Conservation (phyloP, 2,113 vertebrate genomes). For the Ceyx margarethae region DNA sequence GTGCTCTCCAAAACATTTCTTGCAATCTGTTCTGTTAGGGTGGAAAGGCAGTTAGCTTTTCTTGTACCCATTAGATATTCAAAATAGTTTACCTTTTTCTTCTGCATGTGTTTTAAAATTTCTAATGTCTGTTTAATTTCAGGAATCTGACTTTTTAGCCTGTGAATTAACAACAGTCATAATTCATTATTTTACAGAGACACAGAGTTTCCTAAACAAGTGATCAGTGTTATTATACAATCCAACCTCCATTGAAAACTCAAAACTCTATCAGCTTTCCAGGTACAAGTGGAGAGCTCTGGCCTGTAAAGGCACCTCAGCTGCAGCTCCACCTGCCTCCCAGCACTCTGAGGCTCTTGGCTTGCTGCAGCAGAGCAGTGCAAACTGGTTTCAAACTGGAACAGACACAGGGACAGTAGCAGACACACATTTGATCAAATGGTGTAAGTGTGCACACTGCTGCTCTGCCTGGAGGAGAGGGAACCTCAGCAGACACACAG, state of each 20-base stretch:
- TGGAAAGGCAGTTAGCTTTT: constrained; percentile 60
- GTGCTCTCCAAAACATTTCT: constrained; percentile 63
- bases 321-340: not conserved
- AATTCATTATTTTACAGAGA: constrained; percentile 54
- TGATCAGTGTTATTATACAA: not conserved
- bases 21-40: constrained; percentile 58
- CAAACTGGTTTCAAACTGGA: not conserved
- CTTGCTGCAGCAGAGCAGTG: not conserved
- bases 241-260: not conserved
- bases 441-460: fast-evolving
- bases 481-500: not conserved
- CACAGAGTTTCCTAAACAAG: constrained; percentile 44
- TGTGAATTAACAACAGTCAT: constrained; percentile 71
- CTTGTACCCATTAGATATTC: constrained; percentile 46
- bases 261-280: not conserved
- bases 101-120: constrained; percentile 98
- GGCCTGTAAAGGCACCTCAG: not conserved
- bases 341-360: fast-evolving
- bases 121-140: constrained; percentile 99
- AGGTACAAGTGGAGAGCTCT: not conserved
- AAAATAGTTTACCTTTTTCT: constrained; percentile 90
- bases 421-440: not conserved
- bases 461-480: not conserved
- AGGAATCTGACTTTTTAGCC: constrained; percentile 97
- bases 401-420: not conserved